phyloP scores from a whole-genome alignment of 2,113 vertebrate genomes.

The Dicaeum eximium region DNA sequence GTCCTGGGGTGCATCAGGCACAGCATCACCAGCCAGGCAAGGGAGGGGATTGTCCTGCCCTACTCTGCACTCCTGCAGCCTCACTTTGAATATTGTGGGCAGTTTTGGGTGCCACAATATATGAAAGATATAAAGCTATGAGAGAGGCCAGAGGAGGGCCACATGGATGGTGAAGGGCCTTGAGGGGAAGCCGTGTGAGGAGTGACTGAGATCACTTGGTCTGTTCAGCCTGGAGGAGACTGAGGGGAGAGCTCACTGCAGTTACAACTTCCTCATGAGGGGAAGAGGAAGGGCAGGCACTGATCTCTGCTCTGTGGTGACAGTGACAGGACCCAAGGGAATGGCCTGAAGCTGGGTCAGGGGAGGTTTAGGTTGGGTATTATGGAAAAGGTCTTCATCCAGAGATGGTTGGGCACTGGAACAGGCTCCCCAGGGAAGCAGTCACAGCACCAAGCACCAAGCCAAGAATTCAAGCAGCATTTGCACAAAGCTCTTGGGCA shows the following conservation, averaged over 20 bases:
- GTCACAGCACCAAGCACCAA: neutral
- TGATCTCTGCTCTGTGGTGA: neutral
- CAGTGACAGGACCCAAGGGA: neutral
- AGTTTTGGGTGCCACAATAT: neutral
- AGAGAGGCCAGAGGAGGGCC: neutral
- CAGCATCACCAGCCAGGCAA: accelerated
- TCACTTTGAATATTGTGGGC: neutral
- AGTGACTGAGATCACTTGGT: neutral
- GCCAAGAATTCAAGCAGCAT: neutral
- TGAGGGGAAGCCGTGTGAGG: accelerated
- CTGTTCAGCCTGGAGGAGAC: neutral
- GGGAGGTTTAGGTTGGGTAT: neutral
- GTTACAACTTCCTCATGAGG: neutral
- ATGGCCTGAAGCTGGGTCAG: neutral
- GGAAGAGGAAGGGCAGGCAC: neutral
- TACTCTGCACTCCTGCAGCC: neutral
- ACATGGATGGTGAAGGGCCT: neutral
- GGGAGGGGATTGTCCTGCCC: neutral
- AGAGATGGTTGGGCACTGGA: neutral
- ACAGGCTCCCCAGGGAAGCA: neutral
- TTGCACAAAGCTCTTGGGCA: neutral
- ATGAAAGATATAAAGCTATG: neutral
- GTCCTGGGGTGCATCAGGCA: neutral
- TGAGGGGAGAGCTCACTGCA: neutral
- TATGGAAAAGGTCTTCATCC: neutral